Base-by-base conservation (phyloP, 2,113 vertebrate genomes). In the Larimichthys crocea region DNA sequence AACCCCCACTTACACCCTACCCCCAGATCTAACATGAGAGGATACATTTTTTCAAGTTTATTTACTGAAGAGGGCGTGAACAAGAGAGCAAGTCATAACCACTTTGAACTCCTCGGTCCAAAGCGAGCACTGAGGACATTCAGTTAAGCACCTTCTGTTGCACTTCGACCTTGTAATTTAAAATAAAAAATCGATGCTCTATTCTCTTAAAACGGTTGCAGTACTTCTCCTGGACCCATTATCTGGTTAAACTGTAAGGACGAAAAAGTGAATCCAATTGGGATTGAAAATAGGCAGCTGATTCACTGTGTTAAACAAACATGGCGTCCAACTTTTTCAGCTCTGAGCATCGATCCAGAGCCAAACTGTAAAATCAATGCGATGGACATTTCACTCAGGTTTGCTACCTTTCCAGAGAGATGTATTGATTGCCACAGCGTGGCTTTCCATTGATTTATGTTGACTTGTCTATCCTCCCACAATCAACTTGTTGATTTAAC, bases 361-460 rank as follows among this genome's bases (percentile, higher is more conserved):
- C 80, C 82, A 83, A 90, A 91, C 83, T 90, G 83, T 89, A 86
- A 89, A 92, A 88, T 93, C 88, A 29, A 90, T 89, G 90, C 64
- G 24, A 92, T 89, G 84, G 91, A 93, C 92, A 86, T 91, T 93
- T 92, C 89, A 92, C 94, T 94, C 93, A 93, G 91, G 92, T 94
- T 90, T 84, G 80, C 86, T 91, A 89, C 84, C 90, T 91, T 94
- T 92, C 70, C 79, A 80, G 82, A 93, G 83, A 82, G 84, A 88
- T 86, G 72, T 84, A 90, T 90, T 80, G 87, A 92, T 88, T 68
- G 79, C 83, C 17, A 6, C 64, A 65, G 81, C 64, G 26, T 81
- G 80, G 88, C 77, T 87, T 79, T 59, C 65, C 55, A 88, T 93
- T 83, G 76, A 88, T 92, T 92, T 68, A 85, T 67, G 82, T 76